phyloP scores from a whole-genome alignment of 2,113 vertebrate species.

The Plestiodon gilberti region DNA sequence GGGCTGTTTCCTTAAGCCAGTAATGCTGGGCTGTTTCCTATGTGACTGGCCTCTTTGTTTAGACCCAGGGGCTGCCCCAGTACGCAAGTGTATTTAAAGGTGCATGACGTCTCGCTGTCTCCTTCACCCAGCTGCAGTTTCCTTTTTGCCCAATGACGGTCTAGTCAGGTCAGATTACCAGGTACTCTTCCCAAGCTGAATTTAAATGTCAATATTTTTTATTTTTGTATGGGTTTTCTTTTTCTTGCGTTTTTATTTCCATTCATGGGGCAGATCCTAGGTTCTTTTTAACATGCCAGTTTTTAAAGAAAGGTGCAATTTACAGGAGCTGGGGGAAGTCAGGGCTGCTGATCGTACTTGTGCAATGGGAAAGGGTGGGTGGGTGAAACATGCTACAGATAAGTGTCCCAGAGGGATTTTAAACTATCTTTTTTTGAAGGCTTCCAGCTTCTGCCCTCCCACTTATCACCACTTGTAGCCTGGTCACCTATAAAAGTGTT shows the following conservation, averaged over 20 bases:
- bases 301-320: slow-evolving; percentile 57
- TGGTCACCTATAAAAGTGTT: rapidly evolving
- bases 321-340: slow-evolving; percentile 52
- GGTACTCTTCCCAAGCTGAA: slow-evolving; percentile 52
- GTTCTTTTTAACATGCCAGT: slow-evolving; percentile 61
- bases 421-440: not conserved
- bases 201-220: slow-evolving; percentile 62
- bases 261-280: slow-evolving; percentile 65
- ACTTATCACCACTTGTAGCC: not conserved
- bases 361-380: slow-evolving; percentile 24
- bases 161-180: slow-evolving; percentile 45
- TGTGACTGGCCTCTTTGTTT: not conserved
- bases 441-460: not conserved
- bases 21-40: no score
- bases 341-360: slow-evolving; percentile 48
- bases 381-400: no score
- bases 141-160: no score
- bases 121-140: not conserved
- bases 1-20: no score
- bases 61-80: not conserved
- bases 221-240: slow-evolving; percentile 77
- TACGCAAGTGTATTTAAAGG: not conserved
- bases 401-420: not conserved
- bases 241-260: slow-evolving; percentile 72
- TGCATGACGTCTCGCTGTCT: slow-evolving; percentile 16